Base-by-base conservation (phyloP, 2,888 invertebrate genomes). In the Andrena chrysosceles region DNA sequence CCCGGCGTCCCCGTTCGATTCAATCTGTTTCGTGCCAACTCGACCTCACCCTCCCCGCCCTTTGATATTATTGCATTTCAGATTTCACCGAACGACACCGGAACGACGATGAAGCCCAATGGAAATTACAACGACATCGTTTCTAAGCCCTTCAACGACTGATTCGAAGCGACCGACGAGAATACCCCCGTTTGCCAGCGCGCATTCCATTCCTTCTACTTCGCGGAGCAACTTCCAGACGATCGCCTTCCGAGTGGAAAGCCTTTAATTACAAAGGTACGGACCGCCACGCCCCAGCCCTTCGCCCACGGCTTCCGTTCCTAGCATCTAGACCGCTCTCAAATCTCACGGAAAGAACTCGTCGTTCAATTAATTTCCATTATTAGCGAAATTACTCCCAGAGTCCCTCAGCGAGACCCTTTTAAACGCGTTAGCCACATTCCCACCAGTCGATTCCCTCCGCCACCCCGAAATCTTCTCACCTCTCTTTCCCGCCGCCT, bases 301-400 rank as follows among this genome's bases (percentile, higher is more conserved):
- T 62, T 42, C 42, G 48, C 31, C 8, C 52, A 5, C 16, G 42
- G 31, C 59, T 69, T 20, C 62, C 67, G n/a, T 35, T 42, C 54
- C 4, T n/a, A 6, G 56, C 7, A 54, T 7, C 66, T 35, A 33
- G 70, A 33, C 70, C 59, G 29, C 66, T 67, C 79, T 82, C 81
- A 62, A 84, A 83, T 82, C 86, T 85, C 81, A 49, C 60, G 52
- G 72, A 66, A 73, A 69, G 73, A 81, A 86, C 76, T 77, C 63
- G 73, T 76, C 77, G 73, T 80, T 77, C 85, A 86, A 88, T 88
- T 88, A 86, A 88, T 88, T 88, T 86, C 72, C 81, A 79, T 86
- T 88, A 88, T 88, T 86, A 86, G 76, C 83, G 77, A 68, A 86
- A 88, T 88, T 85, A 84, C 75, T 67, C 66, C 56, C 70, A n/a